phyloP scores from a whole-genome alignment of 2,113 vertebrate species.

The Pseudolaguvia tuberculata region DNA sequence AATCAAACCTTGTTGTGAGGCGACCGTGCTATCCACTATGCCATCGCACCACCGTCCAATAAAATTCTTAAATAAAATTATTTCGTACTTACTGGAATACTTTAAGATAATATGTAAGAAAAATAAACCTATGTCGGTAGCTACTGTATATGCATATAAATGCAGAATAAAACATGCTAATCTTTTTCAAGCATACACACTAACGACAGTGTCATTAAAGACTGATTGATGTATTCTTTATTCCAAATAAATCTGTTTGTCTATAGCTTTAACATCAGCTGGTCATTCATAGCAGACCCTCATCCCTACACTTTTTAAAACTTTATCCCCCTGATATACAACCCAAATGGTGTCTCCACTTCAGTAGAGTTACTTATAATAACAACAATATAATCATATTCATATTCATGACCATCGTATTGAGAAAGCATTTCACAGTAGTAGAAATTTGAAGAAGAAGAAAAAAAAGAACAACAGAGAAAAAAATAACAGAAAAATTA shows the following conservation, averaged over 20 bases:
- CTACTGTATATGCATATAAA: not conserved
- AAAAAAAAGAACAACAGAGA: slow-evolving; percentile 57
- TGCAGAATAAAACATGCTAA: no score
- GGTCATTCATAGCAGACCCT: slow-evolving; percentile 52
- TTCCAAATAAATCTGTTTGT: slow-evolving; percentile 63
- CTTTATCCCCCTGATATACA: slow-evolving; percentile 42
- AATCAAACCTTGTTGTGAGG: no score
- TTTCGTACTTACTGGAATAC: not conserved
- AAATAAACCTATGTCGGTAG: not conserved
- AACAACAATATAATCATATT: slow-evolving; percentile 62
- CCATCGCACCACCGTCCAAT: no score
- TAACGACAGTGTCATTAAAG: slow-evolving; percentile 28
- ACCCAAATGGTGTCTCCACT: slow-evolving; percentile 54
- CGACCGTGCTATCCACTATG: no score
- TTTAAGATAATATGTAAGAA: not conserved
- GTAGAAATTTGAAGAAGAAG: slow-evolving; percentile 73
- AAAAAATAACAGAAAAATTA: slow-evolving; percentile 55
- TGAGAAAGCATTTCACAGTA: slow-evolving; percentile 70
- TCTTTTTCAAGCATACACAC: slow-evolving; percentile 22
- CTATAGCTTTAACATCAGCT: slow-evolving; percentile 65
- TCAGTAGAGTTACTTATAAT: slow-evolving; percentile 64
- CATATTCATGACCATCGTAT: slow-evolving; percentile 64
- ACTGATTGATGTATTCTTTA: slow-evolving; percentile 62
- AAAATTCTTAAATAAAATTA: not conserved
- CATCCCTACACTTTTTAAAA: slow-evolving; percentile 38